Percentiles rank a stretch among this genome's conserved stretches.
Conservation (phyloP, 1,140 invertebrate species). For the Drosophila pallidifrons region DNA sequence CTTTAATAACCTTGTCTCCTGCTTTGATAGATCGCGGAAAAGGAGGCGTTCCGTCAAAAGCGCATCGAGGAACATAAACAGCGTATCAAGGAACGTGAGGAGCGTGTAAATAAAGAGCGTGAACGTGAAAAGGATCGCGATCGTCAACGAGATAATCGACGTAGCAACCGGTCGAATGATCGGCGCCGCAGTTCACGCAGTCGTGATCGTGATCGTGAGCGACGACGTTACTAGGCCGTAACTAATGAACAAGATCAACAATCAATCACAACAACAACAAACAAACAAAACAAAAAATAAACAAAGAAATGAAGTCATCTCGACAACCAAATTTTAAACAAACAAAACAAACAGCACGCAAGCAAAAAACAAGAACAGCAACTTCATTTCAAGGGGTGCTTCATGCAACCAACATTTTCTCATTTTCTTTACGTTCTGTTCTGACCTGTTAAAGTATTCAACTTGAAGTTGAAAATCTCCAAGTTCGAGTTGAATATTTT, state of each 20-base stretch:
- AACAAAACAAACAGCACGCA: constrained; percentile 39
- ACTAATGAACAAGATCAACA: constrained; percentile 48
- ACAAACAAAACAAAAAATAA: constrained; percentile 35
- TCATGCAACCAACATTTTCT: constrained; percentile 23
- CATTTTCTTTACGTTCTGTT: constrained; percentile 31
- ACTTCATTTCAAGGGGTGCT: constrained; percentile 43
- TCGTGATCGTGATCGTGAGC: constrained; percentile 71
- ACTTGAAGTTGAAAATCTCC: constrained; percentile 62
- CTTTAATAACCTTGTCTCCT: no score
- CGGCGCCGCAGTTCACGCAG: constrained; percentile 73
- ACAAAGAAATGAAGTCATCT: constrained; percentile 45
- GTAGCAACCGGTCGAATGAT: constrained; percentile 75
- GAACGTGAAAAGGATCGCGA: constrained; percentile 70
- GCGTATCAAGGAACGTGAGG: constrained; percentile 86
- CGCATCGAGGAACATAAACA: constrained; percentile 95
- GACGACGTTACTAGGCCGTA: constrained; percentile 79
- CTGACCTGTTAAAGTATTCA: constrained; percentile 55
- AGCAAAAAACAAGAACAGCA: constrained; percentile 37
- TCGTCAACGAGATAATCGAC: constrained; percentile 68
- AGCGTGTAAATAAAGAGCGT: constrained; percentile 83
- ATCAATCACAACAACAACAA: constrained; percentile 48
- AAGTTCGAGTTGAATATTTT: constrained; percentile 70
- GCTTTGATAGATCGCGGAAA: constrained; percentile 89
- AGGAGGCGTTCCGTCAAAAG: constrained; percentile 93
- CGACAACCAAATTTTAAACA: constrained; percentile 53